These are phyloP conservation scores for Molothrus aeneus DNA, from an alignment of 2,797 vertebrate species.

Conservation along the genomic window DNA sequence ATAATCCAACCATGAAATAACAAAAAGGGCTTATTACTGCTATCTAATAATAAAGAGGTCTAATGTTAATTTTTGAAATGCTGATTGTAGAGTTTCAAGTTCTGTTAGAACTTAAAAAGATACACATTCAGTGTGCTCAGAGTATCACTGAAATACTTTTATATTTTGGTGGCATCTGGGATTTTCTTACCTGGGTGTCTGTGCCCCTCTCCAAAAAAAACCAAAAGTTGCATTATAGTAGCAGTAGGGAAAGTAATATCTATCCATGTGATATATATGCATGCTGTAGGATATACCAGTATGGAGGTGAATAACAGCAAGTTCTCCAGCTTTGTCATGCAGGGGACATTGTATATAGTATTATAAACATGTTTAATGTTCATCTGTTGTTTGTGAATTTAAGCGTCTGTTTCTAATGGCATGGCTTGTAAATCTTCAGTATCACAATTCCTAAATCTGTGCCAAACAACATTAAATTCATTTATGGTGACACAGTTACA, in stretches of 20 bases:
- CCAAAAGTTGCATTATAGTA: background rate
- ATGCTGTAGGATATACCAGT: background rate
- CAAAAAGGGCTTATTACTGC: background rate
- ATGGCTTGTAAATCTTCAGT: background rate
- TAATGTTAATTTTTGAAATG: background rate
- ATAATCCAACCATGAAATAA: background rate
- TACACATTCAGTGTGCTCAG: background rate
- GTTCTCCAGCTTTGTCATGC: background rate
- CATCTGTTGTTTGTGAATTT: slow-evolving; percentile 48
- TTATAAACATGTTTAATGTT: slow-evolving; percentile 24
- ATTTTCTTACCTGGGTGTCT: background rate
- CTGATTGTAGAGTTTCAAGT: background rate
- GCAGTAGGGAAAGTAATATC: background rate
- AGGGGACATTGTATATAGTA: background rate
- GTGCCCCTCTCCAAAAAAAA: background rate
- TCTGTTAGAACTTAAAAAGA: background rate
- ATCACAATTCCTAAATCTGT: background rate
- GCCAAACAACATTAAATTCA: slow-evolving; percentile 8
- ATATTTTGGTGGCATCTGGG: background rate
- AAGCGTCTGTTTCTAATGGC: background rate
- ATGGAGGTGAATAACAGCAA: background rate
- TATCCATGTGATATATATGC: background rate
- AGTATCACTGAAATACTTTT: background rate
- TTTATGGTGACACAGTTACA: background rate
- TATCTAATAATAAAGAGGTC: background rate